Percentiles rank a stretch among this genome's conserved stretches.
phyloP scores from a whole-genome alignment of 2,113 vertebrate species.

The Nanorana parkeri region DNA sequence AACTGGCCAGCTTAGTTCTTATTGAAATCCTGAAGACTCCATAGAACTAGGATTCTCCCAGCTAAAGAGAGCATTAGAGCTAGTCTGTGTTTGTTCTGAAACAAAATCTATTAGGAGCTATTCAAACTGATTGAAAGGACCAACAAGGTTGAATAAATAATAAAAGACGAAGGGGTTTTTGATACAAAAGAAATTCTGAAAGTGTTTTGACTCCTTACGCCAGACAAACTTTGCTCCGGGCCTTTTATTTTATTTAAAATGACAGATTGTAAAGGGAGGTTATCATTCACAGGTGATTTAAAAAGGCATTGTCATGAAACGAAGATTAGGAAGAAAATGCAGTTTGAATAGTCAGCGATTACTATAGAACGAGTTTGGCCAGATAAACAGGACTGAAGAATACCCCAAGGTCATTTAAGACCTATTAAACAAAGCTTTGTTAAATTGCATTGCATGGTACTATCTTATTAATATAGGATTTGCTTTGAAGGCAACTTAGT shows the following conservation, averaged over 20 bases:
- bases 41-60: constrained; percentile 56
- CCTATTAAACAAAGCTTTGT: constrained; percentile 82
- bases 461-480: constrained; percentile 68
- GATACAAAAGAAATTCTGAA: constrained; percentile 68
- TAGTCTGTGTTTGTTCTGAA: constrained; percentile 63
- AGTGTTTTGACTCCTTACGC: constrained; percentile 60
- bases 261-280: constrained; percentile 69
- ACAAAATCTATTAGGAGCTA: constrained; percentile 60
- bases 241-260: constrained; percentile 69
- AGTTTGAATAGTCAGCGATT: constrained; percentile 77
- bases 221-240: constrained; percentile 66
- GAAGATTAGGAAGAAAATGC: constrained; percentile 78
- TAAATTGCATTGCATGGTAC: constrained; percentile 75
- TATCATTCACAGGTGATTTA: constrained; percentile 72
- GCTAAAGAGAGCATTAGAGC: constrained; percentile 57
- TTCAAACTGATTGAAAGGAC: constrained; percentile 62
- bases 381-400: constrained; percentile 75
- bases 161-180: constrained; percentile 66
- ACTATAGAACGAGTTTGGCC: constrained; percentile 82
- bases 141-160: constrained; percentile 69
- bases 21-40: constrained; percentile 40
- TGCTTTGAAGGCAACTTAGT: constrained; percentile 66
- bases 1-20: constrained; percentile 40
- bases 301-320: constrained; percentile 80
- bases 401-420: constrained; percentile 75